Evolutionary conservation across 2,888 invertebrate genomes (phyloP).

Genomic region (Acronicta alni): DNA sequence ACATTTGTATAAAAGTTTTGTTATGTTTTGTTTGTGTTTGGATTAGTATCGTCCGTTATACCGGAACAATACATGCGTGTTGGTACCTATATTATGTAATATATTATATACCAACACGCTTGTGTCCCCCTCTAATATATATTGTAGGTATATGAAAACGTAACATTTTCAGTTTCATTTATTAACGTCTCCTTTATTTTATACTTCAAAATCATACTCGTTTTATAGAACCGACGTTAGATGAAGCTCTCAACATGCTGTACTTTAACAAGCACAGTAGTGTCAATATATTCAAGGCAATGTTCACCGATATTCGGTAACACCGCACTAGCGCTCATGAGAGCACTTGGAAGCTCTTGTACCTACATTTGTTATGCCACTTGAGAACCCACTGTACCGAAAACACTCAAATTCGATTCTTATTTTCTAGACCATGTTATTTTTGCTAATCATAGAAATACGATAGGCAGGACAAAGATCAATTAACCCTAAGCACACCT

Average conservation of each 20-base stretch:
- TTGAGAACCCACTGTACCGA: slow-evolving; percentile 16
- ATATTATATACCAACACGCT: too few species aligned
- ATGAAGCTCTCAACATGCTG: neutral
- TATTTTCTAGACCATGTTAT: slow-evolving; percentile 11
- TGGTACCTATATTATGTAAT: too few species aligned
- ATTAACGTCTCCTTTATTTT: too few species aligned
- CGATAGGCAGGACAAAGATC: neutral
- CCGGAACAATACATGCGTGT: too few species aligned
- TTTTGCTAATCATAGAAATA: neutral
- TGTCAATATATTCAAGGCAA: slow-evolving; percentile 25
- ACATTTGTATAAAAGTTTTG: too few species aligned
- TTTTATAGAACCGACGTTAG: too few species aligned
- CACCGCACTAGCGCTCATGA: slow-evolving; percentile 3
- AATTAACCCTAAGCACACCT: neutral
- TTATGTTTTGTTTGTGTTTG: too few species aligned
- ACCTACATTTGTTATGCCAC: slow-evolving; percentile 25
- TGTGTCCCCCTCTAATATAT: too few species aligned
- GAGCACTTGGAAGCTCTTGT: slow-evolving; percentile 25
- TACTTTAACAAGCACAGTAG: neutral
- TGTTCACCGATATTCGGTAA: slow-evolving; percentile 12
- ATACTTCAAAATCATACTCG: too few species aligned
- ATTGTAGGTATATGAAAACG: too few species aligned
- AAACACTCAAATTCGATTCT: slow-evolving; percentile 15
- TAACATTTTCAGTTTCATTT: too few species aligned
- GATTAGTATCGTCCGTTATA: too few species aligned